Percentiles rank a stretch among this genome's conserved stretches.
Evolutionary conservation across 30 jellyfish, hydroid and myxozoan species (phyloP).

Genomic region (Euphysa ruthae): DNA sequence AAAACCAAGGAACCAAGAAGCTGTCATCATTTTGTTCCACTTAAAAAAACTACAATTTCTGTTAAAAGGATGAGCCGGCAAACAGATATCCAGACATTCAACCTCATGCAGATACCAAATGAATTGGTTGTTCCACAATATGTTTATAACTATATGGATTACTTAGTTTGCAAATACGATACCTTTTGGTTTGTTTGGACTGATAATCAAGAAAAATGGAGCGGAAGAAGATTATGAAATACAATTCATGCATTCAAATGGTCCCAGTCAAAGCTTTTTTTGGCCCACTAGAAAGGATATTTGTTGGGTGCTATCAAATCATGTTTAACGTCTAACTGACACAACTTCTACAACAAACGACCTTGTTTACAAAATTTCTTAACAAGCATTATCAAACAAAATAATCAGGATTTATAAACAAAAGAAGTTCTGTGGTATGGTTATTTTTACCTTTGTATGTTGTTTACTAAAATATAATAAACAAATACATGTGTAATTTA

Average conservation of each 20-base stretch:
- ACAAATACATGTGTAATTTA: no score
- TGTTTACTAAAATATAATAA: no score
- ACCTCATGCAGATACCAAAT: conserved; percentile 1
- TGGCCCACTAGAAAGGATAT: no score
- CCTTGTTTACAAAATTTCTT: no score
- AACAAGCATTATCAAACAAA: no score
- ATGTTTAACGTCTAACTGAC: no score
- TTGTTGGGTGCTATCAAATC: no score
- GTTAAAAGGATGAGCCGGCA: neutral
- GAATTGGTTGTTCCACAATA: neutral
- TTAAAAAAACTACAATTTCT: conserved; percentile 1
- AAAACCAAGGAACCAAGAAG: conserved; percentile 2
- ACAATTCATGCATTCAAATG: neutral
- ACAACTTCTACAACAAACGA: no score
- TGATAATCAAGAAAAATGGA: neutral
- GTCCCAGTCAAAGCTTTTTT: conserved; percentile 1
- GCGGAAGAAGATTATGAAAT: neutral
- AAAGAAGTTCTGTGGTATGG: no score
- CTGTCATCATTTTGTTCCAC: neutral
- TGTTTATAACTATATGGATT: neutral
- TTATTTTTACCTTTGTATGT: no score
- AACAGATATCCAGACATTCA: conserved; percentile 1
- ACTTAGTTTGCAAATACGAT: neutral
- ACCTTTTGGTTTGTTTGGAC: conserved; percentile 1
- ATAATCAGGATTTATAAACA: no score